These are phyloP conservation scores for Clarias gariepinus DNA, from an alignment of 2,113 vertebrate species.

Conservation along the genomic window DNA sequence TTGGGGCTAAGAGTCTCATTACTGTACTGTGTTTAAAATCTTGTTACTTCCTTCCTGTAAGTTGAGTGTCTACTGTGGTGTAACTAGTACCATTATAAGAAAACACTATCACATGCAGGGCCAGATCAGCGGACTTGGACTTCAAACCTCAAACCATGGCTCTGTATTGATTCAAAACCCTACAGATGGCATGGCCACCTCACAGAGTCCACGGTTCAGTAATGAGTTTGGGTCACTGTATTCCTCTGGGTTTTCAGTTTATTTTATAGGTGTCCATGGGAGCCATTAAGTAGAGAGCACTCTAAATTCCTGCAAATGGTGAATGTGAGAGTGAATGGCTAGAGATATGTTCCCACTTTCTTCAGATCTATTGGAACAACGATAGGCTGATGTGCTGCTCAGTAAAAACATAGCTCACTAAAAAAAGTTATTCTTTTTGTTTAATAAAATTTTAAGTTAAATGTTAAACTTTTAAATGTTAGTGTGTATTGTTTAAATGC, in stretches of 20 bases:
- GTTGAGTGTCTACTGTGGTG: neutral
- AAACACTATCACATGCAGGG: no score
- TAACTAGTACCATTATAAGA: neutral
- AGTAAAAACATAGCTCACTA: no score
- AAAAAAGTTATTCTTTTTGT: no score
- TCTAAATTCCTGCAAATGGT: neutral
- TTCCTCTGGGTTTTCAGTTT: neutral
- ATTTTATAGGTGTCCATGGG: no score
- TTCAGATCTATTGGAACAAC: no score
- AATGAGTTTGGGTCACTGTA: neutral
- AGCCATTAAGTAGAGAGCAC: neutral
- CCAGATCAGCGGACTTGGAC: neutral
- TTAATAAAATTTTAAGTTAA: no score
- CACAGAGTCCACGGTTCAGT: neutral
- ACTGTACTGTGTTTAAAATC: neutral
- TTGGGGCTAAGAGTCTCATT: neutral
- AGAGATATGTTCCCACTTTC: neutral
- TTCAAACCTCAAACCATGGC: neutral
- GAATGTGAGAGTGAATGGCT: neutral
- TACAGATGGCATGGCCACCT: neutral
- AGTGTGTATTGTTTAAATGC: no score
- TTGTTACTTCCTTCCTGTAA: neutral
- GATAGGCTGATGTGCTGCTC: no score
- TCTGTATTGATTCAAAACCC: neutral
- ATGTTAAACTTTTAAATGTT: no score